These are phyloP conservation scores for Globodera ellingtonae DNA, from an alignment of 1,140 invertebrate genomes.

Conservation along the genomic window DNA sequence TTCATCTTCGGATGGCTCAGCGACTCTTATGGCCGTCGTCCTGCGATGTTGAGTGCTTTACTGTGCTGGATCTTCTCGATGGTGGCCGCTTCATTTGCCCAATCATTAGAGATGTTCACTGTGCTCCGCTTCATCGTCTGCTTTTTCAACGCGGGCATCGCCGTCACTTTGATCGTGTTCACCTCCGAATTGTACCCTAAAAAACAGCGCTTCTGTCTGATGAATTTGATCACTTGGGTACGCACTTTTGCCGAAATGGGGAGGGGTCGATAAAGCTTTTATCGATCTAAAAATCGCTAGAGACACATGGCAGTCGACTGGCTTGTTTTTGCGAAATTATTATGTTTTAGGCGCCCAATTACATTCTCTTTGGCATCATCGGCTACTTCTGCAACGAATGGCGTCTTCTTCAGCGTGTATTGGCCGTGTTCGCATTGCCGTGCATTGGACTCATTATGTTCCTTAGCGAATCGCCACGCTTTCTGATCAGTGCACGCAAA, in stretches of 20 bases:
- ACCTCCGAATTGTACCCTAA: slow-evolving; percentile 52
- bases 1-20: slow-evolving; percentile 29
- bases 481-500: slow-evolving; percentile 51
- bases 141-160: slow-evolving; percentile 53
- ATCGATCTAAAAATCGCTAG: no score
- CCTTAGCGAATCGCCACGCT: slow-evolving; percentile 55
- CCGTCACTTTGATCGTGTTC: slow-evolving; percentile 51
- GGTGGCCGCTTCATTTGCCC: slow-evolving; percentile 46
- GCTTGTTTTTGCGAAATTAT: not conserved
- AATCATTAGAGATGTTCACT: slow-evolving; percentile 45
- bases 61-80: slow-evolving; percentile 42
- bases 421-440: slow-evolving; percentile 45
- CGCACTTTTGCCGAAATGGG: not conserved
- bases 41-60: slow-evolving; percentile 43
- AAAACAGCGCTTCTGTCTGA: slow-evolving; percentile 50
- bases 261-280: not conserved
- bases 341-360: slow-evolving; percentile 18
- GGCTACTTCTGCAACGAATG: slow-evolving; percentile 47
- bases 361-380: slow-evolving; percentile 40
- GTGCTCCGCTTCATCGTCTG: slow-evolving; percentile 50
- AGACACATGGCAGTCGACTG: not conserved
- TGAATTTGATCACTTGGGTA: slow-evolving; percentile 48
- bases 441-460: slow-evolving; percentile 46
- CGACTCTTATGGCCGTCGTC: slow-evolving; percentile 30
- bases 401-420: slow-evolving; percentile 36